These are phyloP conservation scores for Eupelmus urozonus DNA, from an alignment of 2,888 invertebrate genomes.

Conservation along the genomic window DNA sequence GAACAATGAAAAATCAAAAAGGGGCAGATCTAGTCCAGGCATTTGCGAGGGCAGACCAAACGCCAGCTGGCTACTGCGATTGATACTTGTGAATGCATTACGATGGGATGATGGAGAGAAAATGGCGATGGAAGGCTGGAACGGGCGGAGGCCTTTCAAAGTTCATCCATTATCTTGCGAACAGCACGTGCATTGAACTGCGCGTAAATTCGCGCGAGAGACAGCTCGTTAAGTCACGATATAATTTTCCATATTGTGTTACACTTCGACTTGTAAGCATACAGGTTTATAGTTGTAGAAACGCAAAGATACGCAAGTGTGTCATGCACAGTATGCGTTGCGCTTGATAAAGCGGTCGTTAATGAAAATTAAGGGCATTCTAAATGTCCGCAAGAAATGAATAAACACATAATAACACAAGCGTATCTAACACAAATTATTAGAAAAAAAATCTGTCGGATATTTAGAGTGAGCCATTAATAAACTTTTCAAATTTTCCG, in stretches of 20 bases:
- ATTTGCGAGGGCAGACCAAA: too few species aligned
- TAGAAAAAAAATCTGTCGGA: too few species aligned
- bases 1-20: neutral
- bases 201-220: neutral
- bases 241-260: slow-evolving; percentile 8
- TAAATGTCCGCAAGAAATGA: too few species aligned
- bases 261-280: neutral
- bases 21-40: neutral
- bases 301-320: too few species aligned
- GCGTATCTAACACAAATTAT: too few species aligned
- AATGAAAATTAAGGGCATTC: too few species aligned
- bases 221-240: slow-evolving; percentile 6
- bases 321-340: too few species aligned
- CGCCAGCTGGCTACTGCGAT: slow-evolving; percentile 2
- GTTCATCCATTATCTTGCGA: slow-evolving; percentile 61
- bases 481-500: too few species aligned
- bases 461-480: too few species aligned
- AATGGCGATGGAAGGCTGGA: slow-evolving; percentile 59
- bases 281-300: too few species aligned
- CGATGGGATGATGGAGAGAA: slow-evolving; percentile 65
- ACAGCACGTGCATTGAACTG: slow-evolving; percentile 13
- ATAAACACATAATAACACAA: too few species aligned
- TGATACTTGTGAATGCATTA: slow-evolving; percentile 61
- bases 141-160: slow-evolving; percentile 59
- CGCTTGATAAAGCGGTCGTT: too few species aligned